phyloP scores from a whole-genome alignment of 2,113 vertebrate genomes.

The Gobius niger region DNA sequence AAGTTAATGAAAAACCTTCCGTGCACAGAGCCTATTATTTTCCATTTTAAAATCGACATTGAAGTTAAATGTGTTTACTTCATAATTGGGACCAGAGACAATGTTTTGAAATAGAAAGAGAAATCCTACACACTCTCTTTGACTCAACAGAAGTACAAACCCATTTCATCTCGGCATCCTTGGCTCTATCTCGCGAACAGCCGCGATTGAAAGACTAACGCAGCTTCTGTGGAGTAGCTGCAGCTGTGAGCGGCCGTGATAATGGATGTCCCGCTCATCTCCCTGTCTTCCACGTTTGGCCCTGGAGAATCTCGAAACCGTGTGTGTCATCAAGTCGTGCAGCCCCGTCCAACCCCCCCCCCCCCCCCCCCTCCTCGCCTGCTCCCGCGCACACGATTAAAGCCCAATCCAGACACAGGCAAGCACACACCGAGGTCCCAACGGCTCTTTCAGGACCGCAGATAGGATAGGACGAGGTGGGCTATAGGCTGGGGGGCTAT shows the following conservation, averaged over 20 bases:
- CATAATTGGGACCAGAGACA: too few relatives aligned
- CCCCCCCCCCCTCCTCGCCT: conserved; percentile 1
- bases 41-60: too few relatives aligned
- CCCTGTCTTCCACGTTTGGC: conserved; percentile 20
- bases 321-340: conserved; percentile 35
- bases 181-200: neutral
- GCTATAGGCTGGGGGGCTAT: neutral
- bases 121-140: too few relatives aligned
- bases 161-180: too few relatives aligned
- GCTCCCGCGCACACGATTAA: conserved; percentile 22
- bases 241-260: neutral
- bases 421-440: conserved; percentile 8
- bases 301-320: conserved; percentile 6
- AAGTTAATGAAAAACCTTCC: too few relatives aligned
- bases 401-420: neutral
- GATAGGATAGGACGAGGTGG: neutral
- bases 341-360: neutral
- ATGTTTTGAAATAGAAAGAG: too few relatives aligned
- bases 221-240: neutral
- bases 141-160: too few relatives aligned
- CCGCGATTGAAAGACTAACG: neutral
- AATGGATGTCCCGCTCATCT: conserved; percentile 40
- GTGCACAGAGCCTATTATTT: too few relatives aligned
- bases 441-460: neutral
- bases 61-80: too few relatives aligned